A percentile compares a stretch with the other conserved stretches of the same genome.
Evolutionary conservation across 2,113 vertebrate species (phyloP).

Genomic region (Peromyscus leucopus): DNA sequence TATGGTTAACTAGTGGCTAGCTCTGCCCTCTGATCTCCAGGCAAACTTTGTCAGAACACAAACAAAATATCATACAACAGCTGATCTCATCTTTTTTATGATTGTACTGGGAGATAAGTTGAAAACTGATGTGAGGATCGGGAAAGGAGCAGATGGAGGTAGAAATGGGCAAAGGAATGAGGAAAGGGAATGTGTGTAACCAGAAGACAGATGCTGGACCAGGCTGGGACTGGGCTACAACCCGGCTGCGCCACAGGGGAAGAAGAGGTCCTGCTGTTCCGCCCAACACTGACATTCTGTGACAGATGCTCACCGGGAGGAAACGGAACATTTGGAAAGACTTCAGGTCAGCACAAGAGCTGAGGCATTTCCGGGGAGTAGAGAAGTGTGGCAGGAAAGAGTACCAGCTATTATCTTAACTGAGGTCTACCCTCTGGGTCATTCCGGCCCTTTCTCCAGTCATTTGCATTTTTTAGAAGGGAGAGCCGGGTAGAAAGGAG

Average conservation of each 20-base stretch:
- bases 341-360: neutral
- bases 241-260: neutral
- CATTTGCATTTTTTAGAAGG: neutral
- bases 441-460: neutral
- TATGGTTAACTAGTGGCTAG: too few species aligned
- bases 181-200: neutral
- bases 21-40: too few species aligned
- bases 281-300: neutral
- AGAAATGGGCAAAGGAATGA: neutral
- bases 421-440: neutral
- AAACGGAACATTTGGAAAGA: neutral
- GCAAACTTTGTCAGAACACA: too few species aligned
- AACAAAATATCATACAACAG: neutral
- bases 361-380: neutral
- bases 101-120: neutral
- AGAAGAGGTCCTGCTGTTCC: neutral
- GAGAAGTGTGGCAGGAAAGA: neutral
- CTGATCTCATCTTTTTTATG: slow-evolving; percentile 10
- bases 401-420: neutral
- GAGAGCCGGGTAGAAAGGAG: neutral
- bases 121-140: slow-evolving; percentile 6
- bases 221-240: neutral
- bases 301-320: neutral
- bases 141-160: neutral
- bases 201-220: neutral